phyloP scores from a whole-genome alignment of 2,888 invertebrate species.

The Dryobotodes eremita region DNA sequence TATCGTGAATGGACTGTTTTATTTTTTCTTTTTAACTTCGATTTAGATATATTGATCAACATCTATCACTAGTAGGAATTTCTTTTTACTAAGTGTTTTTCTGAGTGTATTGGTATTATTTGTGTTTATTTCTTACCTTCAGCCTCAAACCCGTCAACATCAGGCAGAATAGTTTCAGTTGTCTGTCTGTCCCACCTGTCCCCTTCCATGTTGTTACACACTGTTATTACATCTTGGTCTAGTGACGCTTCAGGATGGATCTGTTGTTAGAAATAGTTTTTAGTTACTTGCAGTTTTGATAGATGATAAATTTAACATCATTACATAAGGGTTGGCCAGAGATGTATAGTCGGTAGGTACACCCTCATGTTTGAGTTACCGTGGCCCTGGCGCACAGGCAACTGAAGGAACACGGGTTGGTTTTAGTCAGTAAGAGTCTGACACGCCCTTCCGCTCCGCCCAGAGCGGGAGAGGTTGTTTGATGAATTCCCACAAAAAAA shows the following conservation, averaged over 20 bases:
- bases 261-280: slow-evolving; percentile 58
- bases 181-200: background rate
- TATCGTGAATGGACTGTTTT: background rate
- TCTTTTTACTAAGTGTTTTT: background rate
- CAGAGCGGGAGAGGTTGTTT: no score
- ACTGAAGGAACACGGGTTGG: no score
- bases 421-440: no score
- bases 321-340: no score
- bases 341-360: no score
- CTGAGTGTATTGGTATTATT: background rate
- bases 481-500: no score
- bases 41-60: background rate
- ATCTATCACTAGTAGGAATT: background rate
- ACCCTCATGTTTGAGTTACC: no score
- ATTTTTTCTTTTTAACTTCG: background rate
- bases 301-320: background rate
- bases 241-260: slow-evolving; percentile 72
- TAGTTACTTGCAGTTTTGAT: background rate
- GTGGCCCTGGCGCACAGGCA: no score
- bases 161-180: slow-evolving; percentile 57
- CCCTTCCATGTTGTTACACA: slow-evolving; percentile 31
- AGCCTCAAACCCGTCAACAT: slow-evolving; percentile 57
- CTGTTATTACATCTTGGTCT: slow-evolving; percentile 38
- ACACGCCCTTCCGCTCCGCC: no score
- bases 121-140: slow-evolving; percentile 71